Evolutionary conservation across 1,140 invertebrate species (phyloP).

Genomic region (Sarcophaga peregrina): DNA sequence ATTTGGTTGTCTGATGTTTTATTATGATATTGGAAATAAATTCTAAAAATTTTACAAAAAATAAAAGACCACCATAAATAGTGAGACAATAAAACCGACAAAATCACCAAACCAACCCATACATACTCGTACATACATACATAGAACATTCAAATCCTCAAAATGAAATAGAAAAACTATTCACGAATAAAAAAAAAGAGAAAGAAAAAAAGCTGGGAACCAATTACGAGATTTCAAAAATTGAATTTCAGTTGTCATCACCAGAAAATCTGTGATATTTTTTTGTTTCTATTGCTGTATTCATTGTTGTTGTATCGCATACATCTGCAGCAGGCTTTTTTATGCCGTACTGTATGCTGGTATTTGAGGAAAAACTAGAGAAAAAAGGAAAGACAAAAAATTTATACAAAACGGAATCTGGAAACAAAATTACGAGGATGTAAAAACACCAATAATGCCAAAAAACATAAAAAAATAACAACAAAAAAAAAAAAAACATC

Average conservation of each 20-base stretch:
- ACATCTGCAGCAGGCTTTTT: background rate
- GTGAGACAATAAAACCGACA: too few relatives aligned
- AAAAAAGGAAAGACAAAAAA: background rate
- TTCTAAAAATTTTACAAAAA: background rate
- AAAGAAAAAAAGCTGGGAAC: conserved; percentile 2
- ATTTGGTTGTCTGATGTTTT: conserved; percentile 18
- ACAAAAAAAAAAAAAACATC: too few relatives aligned
- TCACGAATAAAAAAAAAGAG: background rate
- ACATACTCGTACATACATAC: background rate
- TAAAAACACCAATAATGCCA: background rate
- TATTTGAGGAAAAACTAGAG: background rate
- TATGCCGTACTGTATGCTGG: background rate
- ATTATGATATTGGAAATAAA: conserved; percentile 34
- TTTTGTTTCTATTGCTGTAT: background rate
- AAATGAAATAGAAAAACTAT: conserved; percentile 20
- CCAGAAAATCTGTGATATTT: conserved; percentile 39
- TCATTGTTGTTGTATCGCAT: background rate
- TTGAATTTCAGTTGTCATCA: conserved; percentile 41
- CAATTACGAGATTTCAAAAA: conserved; percentile 42
- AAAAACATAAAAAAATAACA: background rate
- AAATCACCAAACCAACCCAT: background rate
- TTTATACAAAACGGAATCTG: background rate
- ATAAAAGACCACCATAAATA: too few relatives aligned
- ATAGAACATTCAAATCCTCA: background rate
- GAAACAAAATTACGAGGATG: background rate